Evolutionary conservation across 2,888 invertebrate species (phyloP).

Genomic region (Nebria brevicollis): DNA sequence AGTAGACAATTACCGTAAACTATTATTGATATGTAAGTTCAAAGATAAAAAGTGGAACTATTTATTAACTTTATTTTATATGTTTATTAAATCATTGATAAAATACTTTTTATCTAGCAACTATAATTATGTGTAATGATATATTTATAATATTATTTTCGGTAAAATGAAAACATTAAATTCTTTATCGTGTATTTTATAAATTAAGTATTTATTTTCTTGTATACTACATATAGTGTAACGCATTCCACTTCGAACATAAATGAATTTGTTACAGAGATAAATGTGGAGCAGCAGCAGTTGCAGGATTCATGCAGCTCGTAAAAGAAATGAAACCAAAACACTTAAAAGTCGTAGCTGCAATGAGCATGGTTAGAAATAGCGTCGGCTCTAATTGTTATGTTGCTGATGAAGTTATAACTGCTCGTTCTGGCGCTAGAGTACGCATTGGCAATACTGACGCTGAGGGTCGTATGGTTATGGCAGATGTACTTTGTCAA

Average conservation of each 20-base stretch:
- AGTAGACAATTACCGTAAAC: background rate
- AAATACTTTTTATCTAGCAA: background rate
- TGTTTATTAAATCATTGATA: background rate
- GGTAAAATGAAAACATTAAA: no score
- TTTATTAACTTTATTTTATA: background rate
- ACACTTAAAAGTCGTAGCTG: conserved; percentile 82
- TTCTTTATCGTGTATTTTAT: no score
- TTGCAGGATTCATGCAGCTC: conserved; percentile 91
- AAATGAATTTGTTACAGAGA: conserved; percentile 66
- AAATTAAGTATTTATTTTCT: no score
- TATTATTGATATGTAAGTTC: background rate
- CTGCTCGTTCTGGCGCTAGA: conserved; percentile 82
- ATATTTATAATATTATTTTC: background rate
- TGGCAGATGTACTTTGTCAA: conserved; percentile 88
- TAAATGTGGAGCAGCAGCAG: conserved; percentile 94
- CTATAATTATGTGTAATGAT: background rate
- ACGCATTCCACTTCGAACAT: background rate
- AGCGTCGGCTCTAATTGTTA: conserved; percentile 89
- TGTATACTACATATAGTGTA: no score
- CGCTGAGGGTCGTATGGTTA: conserved; percentile 93
- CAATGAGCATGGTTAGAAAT: conserved; percentile 88
- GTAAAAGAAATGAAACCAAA: conserved; percentile 71
- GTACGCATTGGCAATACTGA: conserved; percentile 94
- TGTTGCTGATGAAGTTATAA: conserved; percentile 90
- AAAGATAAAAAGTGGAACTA: background rate